Evolutionary conservation across 2,888 invertebrate species (phyloP), one percentile per base, ranked within the genome.

Genomic region (Apamea monoglypha): DNA sequence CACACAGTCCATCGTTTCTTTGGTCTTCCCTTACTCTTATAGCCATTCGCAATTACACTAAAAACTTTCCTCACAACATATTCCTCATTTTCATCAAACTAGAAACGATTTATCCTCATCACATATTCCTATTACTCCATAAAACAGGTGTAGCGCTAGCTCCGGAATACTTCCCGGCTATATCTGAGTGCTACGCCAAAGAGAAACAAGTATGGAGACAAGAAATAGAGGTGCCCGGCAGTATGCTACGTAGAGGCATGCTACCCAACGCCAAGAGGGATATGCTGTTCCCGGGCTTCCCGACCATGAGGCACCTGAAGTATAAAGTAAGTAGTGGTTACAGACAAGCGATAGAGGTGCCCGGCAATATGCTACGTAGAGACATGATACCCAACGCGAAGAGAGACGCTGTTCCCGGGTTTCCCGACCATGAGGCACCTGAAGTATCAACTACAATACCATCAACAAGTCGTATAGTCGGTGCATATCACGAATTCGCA

Each of bases 371-470:
- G 88, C 94, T 99, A 36, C 95, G 97, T 6, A 97, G 98, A 81
- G 99, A 99, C 14, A 96, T 98, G 82, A 97, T 98, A 92, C 97
- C 98, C 0, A 98, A 98, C 77, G 98, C 98, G 0, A 96, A 97
- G 78, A 94, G 97, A 56, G 97, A 98, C 90, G 74, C 98, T 98
- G 92, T 98, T 98, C 94, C 98, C 98, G 0, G 99, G 99, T 16
- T 99, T 99, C 94, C 99, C 99, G 0, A 99, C 99, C 0, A 97
- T 99, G 95, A 98, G 98, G 88, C 98, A 99, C 95, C 96, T 99
- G 61, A 96, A 98, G 44, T 99, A 99, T 93, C 97, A 96, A n/a
- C n/a, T 40, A 40, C 98, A 94, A 50, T 18, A 56, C 66, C 36
- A 40, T 40, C 16, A 40, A 10, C n/a, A n/a, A 10, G n/a, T 66